phyloP scores from a whole-genome alignment of 2,113 vertebrate species.

The Catharus bicknelli region DNA sequence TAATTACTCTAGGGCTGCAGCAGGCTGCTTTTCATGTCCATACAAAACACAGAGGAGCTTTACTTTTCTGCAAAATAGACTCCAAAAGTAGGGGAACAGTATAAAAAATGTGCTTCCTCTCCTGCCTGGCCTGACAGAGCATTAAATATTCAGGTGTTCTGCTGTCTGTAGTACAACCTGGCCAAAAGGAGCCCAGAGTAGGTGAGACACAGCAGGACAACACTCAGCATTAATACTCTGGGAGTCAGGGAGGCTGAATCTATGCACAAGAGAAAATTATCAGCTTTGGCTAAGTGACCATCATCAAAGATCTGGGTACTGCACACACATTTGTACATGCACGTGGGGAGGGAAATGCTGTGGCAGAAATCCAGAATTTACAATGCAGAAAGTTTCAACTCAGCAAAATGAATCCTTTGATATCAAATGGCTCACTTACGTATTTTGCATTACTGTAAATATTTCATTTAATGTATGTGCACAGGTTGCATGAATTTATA shows the following conservation, averaged over 20 bases:
- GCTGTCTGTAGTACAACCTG: neutral
- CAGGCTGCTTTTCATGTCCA: neutral
- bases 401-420: neutral
- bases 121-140: neutral
- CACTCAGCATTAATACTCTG: neutral
- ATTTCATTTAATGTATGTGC: neutral
- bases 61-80: neutral
- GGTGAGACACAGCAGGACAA: neutral
- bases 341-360: accelerated
- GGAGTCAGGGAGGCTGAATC: neutral
- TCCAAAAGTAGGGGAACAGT: neutral
- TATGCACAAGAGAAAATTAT: accelerated
- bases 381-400: neutral
- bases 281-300: neutral
- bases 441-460: neutral
- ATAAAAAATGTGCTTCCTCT: neutral
- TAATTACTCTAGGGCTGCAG: neutral
- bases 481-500: neutral
- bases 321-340: neutral
- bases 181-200: neutral
- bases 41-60: neutral
- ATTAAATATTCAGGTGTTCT: neutral
- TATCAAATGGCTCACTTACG: neutral
- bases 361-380: neutral
- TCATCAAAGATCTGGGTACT: neutral